Conservation (phyloP, 2,888 invertebrate genomes). For the Caenorhabditis sp. region DNA sequence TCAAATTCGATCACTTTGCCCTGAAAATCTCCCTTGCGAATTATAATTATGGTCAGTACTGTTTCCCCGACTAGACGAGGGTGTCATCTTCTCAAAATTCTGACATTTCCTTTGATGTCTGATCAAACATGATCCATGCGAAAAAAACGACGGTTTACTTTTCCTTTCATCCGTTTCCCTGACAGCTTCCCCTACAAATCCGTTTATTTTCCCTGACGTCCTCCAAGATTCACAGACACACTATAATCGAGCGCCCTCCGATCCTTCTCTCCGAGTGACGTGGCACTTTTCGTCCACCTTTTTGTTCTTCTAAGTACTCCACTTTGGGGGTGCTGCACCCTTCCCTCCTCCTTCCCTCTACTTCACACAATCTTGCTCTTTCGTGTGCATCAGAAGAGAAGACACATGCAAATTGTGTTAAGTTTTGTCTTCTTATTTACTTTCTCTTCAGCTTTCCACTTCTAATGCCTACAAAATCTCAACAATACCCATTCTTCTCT, state of each 20-base stretch:
- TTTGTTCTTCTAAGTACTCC: slow-evolving; percentile 35
- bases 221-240: slow-evolving; percentile 27
- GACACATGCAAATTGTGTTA: slow-evolving; percentile 59
- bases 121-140: slow-evolving; percentile 6
- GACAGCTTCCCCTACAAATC: not conserved
- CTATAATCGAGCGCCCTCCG: slow-evolving; percentile 21
- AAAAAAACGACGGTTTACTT: slow-evolving; percentile 30
- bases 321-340: slow-evolving; percentile 21
- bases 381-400: slow-evolving; percentile 30
- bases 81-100: not conserved
- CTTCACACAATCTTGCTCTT: slow-evolving; percentile 49
- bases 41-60: too few species aligned
- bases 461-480: slow-evolving; percentile 27
- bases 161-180: not conserved
- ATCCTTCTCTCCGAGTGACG: slow-evolving; percentile 13
- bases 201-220: slow-evolving; percentile 23
- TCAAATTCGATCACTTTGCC: too few species aligned
- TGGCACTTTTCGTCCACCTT: slow-evolving; percentile 26
- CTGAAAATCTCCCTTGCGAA: too few species aligned
- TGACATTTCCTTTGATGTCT: not conserved
- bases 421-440: slow-evolving; percentile 37
- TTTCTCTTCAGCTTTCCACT: slow-evolving; percentile 10
- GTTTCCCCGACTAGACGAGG: too few species aligned
- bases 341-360: slow-evolving; percentile 2
- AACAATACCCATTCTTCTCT: slow-evolving; percentile 24